Evolutionary conservation across 2,797 vertebrate genomes (phyloP).

Genomic region (Nasua narica): DNA sequence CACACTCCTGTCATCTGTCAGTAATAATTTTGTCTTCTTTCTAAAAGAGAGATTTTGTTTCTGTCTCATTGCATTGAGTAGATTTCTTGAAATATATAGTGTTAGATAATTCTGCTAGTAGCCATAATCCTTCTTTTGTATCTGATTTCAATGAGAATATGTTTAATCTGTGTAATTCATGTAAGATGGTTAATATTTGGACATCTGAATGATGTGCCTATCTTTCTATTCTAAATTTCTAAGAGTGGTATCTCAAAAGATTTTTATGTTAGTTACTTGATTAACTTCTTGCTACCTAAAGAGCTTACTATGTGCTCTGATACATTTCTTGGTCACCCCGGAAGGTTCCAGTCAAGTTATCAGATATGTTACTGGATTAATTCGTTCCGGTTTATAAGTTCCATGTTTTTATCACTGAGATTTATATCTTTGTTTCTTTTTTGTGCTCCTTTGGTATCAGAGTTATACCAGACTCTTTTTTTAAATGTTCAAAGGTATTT

Average conservation of each 20-base stretch:
- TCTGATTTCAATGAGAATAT: neutral
- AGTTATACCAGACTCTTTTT: neutral
- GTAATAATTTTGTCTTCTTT: neutral
- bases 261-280: neutral
- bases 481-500: neutral
- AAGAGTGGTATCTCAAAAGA: neutral
- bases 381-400: neutral
- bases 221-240: neutral
- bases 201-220: neutral
- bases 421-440: neutral
- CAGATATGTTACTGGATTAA: neutral
- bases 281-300: neutral
- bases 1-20: neutral
- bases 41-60: neutral
- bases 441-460: neutral
- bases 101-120: neutral
- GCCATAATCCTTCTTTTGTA: neutral
- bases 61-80: neutral
- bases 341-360: neutral
- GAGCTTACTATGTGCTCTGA: neutral
- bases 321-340: neutral
- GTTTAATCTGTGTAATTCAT: neutral
- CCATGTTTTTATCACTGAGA: neutral
- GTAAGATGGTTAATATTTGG: neutral
- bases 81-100: neutral